A percentile compares a stretch with the other conserved stretches of the same genome.
These are phyloP conservation scores for Mesocentrotus franciscanus DNA, from an alignment of 53 echinoderm and acorn worm genomes.

Conservation along the genomic window DNA sequence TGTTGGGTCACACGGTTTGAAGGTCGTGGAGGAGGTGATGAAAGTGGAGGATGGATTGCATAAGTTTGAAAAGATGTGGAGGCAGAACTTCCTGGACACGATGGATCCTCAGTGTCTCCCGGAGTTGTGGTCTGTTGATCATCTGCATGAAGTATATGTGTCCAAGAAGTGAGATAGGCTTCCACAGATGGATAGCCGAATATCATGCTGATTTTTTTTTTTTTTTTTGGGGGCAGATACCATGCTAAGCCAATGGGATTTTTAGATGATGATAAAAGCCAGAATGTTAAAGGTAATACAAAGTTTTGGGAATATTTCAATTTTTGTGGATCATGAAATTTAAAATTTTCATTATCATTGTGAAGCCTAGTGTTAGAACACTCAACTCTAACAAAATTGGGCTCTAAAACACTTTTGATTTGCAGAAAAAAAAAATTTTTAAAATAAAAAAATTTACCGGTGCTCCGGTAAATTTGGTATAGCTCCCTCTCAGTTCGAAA, in stretches of 20 bases:
- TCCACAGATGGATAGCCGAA: background rate
- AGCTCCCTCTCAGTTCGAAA: too few species aligned
- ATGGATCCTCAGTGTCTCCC: slow-evolving; percentile 92
- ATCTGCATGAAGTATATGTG: slow-evolving; percentile 75
- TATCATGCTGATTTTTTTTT: background rate
- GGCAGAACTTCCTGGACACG: slow-evolving; percentile 80
- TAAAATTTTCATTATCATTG: too few species aligned
- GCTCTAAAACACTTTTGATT: too few species aligned
- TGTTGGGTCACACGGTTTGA: slow-evolving; percentile 84
- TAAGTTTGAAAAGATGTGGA: slow-evolving; percentile 90
- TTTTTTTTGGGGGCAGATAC: background rate
- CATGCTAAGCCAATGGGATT: background rate
- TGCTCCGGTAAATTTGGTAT: too few species aligned
- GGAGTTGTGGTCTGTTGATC: slow-evolving; percentile 93
- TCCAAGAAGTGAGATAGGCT: slow-evolving; percentile 51
- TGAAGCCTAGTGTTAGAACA: too few species aligned
- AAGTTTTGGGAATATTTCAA: too few species aligned
- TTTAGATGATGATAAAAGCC: too few species aligned
- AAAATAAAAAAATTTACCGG: too few species aligned
- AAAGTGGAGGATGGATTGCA: slow-evolving; percentile 72
- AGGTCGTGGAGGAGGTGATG: slow-evolving; percentile 76
- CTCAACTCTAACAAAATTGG: too few species aligned
- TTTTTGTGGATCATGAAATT: too few species aligned
- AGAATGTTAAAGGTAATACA: too few species aligned
- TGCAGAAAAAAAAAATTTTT: too few species aligned